phyloP scores from a whole-genome alignment of 2,888 invertebrate genomes.

The Druceiella hillmani region DNA sequence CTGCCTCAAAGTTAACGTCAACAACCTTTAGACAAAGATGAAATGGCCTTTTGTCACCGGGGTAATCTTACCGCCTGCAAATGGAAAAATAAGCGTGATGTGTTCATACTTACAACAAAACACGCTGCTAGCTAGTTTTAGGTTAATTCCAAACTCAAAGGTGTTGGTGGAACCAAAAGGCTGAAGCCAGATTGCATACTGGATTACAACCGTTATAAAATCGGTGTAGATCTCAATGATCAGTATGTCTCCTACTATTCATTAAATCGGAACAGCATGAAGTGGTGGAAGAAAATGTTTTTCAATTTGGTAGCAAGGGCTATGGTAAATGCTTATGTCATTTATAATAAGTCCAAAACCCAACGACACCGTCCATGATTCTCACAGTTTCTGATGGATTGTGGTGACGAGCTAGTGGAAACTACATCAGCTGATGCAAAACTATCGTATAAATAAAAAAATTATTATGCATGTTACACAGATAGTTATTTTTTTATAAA shows the following conservation, averaged over 20 bases:
- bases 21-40: slow-evolving; percentile 10
- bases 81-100: slow-evolving; percentile 22
- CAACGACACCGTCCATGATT: neutral
- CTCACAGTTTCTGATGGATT: slow-evolving; percentile 2
- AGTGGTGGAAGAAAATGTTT: slow-evolving; percentile 21
- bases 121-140: slow-evolving; percentile 14
- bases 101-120: slow-evolving; percentile 14
- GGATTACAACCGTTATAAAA: slow-evolving; percentile 11
- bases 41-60: slow-evolving; percentile 18
- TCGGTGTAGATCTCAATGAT: slow-evolving; percentile 13
- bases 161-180: slow-evolving; percentile 11
- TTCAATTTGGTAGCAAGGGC: slow-evolving; percentile 13
- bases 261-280: slow-evolving; percentile 12
- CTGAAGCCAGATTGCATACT: slow-evolving; percentile 14
- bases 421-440: slow-evolving; percentile 1
- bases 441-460: too few species aligned
- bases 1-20: slow-evolving; percentile 17
- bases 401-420: slow-evolving; percentile 3
- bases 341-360: slow-evolving; percentile 7
- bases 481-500: too few species aligned
- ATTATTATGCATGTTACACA: too few species aligned
- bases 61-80: slow-evolving; percentile 22
- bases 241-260: slow-evolving; percentile 11
- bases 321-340: slow-evolving; percentile 11
- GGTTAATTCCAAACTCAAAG: slow-evolving; percentile 13